Evolutionary conservation across 1,140 invertebrate species (phyloP).

Genomic region (Eriocheir sinensis): DNA sequence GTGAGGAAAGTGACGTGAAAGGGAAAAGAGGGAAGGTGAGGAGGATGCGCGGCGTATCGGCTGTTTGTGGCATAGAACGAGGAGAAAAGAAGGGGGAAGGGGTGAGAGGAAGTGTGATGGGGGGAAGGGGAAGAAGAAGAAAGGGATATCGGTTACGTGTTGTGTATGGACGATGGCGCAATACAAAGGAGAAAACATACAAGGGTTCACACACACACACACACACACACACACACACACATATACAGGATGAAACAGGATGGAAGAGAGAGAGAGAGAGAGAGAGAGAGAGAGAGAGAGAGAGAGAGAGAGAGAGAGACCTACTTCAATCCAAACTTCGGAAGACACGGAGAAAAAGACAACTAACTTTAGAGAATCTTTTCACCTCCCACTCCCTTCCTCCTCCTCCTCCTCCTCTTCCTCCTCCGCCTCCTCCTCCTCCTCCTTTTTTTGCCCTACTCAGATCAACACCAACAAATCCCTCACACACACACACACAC

Average conservation of each 20-base stretch:
- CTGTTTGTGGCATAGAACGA: background rate
- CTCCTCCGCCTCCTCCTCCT: no score
- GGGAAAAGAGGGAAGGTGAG: background rate
- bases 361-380: no score
- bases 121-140: background rate
- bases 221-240: no score
- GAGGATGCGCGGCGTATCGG: background rate
- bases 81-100: background rate
- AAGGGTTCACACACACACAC: no score
- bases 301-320: constrained; percentile 35
- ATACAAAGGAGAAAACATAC: no score
- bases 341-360: background rate
- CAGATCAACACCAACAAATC: no score
- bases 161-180: no score
- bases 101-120: background rate
- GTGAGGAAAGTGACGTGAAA: background rate
- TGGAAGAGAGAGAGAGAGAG: constrained; percentile 17
- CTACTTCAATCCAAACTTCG: background rate
- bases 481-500: constrained; percentile 4
- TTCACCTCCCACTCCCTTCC: no score
- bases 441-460: no score
- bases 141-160: background rate
- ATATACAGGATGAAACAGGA: no score
- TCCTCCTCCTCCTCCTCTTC: no score
- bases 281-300: constrained; percentile 29